A percentile compares a stretch with the other conserved stretches of the same genome.
Evolutionary conservation across 2,888 invertebrate genomes (phyloP).

Genomic region (Scotopteryx bipunctaria): DNA sequence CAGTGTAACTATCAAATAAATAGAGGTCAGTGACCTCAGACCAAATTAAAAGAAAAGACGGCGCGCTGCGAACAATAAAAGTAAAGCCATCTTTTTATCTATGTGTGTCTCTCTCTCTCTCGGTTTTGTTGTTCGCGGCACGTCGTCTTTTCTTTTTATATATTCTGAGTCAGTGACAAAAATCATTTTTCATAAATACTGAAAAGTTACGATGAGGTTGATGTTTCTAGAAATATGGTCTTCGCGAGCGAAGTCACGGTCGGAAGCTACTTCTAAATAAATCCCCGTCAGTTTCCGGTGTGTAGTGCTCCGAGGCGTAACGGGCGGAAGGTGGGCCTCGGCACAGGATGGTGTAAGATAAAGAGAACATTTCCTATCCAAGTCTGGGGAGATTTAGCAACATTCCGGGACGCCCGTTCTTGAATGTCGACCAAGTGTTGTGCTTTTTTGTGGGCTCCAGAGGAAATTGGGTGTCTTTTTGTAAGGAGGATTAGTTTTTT

Average conservation of each 20-base stretch:
- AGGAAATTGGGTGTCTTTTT: constrained; percentile 29
- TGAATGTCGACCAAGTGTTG: constrained; percentile 57
- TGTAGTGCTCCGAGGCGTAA: constrained; percentile 69
- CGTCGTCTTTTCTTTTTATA: too few species aligned
- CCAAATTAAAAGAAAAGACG: too few species aligned
- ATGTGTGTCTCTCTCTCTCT: too few species aligned
- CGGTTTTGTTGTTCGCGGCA: too few species aligned
- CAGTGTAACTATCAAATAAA: too few species aligned
- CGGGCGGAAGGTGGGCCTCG: constrained; percentile 74
- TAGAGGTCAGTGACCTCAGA: too few species aligned
- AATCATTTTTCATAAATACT: too few species aligned
- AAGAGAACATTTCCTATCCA: constrained; percentile 82
- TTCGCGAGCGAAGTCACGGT: neutral
- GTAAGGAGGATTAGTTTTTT: constrained; percentile 11
- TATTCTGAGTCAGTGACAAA: too few species aligned
- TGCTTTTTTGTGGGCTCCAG: constrained; percentile 35
- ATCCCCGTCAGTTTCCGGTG: constrained; percentile 70
- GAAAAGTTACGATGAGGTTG: neutral
- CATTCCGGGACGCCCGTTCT: constrained; percentile 64
- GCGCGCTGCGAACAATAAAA: too few species aligned
- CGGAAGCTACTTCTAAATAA: constrained; percentile 56
- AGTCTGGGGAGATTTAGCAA: constrained; percentile 77
- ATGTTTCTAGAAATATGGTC: too few species aligned
- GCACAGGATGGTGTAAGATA: constrained; percentile 81
- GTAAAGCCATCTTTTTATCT: too few species aligned